A percentile compares a stretch with the other conserved stretches of the same genome.
Evolutionary conservation across 2,113 vertebrate genomes (phyloP).

Genomic region (Carollia perspicillata): DNA sequence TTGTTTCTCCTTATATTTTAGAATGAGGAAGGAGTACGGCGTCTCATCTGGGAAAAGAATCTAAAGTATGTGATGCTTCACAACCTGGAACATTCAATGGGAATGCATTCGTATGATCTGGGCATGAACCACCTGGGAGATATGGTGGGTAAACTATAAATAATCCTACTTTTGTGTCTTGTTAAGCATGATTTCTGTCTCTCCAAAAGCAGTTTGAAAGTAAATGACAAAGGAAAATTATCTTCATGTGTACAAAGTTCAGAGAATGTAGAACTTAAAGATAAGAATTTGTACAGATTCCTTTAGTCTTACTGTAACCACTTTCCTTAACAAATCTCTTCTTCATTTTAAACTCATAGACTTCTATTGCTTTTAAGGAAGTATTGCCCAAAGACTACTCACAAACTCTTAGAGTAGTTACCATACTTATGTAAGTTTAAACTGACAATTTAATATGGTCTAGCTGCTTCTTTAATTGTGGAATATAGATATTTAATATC

Average conservation of each 20-base stretch:
- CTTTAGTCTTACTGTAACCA: neutral
- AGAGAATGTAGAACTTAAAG: neutral
- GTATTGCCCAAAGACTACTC: neutral
- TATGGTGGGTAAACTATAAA: conserved; percentile 82
- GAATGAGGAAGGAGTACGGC: conserved; percentile 80
- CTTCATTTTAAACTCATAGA: conserved; percentile 12
- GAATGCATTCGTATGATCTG: conserved; percentile 84
- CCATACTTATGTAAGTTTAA: neutral
- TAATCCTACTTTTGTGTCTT: neutral
- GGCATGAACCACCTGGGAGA: conserved; percentile 90
- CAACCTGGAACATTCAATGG: conserved; percentile 85
- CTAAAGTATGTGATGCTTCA: conserved; percentile 82
- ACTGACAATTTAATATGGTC: neutral
- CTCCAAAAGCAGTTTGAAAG: neutral
- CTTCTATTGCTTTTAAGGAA: neutral
- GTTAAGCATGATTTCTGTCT: neutral
- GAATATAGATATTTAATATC: neutral
- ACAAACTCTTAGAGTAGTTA: neutral
- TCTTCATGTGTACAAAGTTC: neutral
- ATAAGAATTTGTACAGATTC: neutral
- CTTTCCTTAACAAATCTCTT: neutral
- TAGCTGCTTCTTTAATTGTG: neutral
- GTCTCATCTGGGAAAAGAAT: conserved; percentile 88
- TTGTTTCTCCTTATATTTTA: conserved; percentile 61
- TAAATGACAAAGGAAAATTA: neutral